Evolutionary conservation across 2,888 invertebrate genomes (phyloP).

Genomic region (Napeogenes sylphis): DNA sequence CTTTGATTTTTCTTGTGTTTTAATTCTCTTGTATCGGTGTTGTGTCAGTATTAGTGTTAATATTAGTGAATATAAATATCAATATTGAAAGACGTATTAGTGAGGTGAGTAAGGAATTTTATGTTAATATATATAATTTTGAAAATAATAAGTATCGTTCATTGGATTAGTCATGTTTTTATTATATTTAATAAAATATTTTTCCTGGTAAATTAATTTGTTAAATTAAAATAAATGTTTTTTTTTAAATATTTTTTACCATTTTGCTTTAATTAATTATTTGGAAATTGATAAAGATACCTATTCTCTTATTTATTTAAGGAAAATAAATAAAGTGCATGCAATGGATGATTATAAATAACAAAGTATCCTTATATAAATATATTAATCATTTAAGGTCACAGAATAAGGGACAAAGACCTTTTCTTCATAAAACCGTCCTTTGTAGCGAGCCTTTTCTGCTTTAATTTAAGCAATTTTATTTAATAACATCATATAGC

Average conservation of each 20-base stretch:
- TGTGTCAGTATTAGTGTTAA: slow-evolving; percentile 38
- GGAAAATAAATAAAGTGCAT: neutral
- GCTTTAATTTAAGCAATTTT: neutral
- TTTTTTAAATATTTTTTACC: too few species aligned
- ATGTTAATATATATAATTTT: too few species aligned
- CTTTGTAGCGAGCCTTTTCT: neutral
- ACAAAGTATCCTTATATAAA: neutral
- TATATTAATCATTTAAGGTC: neutral
- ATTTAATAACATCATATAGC: neutral
- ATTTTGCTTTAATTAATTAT: neutral
- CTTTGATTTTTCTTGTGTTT: slow-evolving; percentile 32
- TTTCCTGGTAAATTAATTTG: neutral
- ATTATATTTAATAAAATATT: neutral
- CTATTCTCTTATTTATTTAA: neutral
- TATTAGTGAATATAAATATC: slow-evolving; percentile 44
- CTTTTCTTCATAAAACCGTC: neutral
- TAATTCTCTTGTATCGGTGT: slow-evolving; percentile 35
- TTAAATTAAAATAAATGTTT: neutral
- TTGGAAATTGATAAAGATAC: neutral
- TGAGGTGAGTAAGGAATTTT: slow-evolving; percentile 51
- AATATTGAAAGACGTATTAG: slow-evolving; percentile 60
- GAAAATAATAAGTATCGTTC: neutral
- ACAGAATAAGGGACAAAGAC: slow-evolving; percentile 1
- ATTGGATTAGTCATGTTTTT: neutral
- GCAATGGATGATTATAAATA: neutral